Evolutionary conservation across 2,797 vertebrate species (phyloP), one percentile per base, ranked within the genome.

Genomic region (Sebastes umbrosus): DNA sequence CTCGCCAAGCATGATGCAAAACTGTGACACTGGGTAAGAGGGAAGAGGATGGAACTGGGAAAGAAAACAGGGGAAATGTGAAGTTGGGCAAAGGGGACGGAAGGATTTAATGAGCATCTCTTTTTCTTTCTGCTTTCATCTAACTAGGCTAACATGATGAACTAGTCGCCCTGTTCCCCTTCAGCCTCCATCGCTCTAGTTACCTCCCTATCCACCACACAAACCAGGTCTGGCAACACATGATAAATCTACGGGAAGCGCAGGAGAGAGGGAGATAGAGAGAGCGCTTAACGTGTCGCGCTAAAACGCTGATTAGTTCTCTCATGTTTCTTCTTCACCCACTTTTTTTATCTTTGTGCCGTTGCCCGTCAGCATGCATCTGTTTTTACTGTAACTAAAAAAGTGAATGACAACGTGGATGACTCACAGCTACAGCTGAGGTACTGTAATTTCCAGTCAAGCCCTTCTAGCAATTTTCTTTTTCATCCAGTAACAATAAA

Each of bases 121-220:
- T 75, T 52, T 52, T 76, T 73, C 67, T 80, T 55, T 70, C 69
- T 68, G 87, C 93, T 88, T 94, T 94, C 93, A 93, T 91, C 82
- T 92, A 95, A 95, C 92, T 95, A 87, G 95, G 95, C 87, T 96
- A 95, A 93, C 89, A 93, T 95, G 95, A 96, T 95, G 64, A 95
- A 96, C 95, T 94, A 92, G 94, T 93, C 58, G 73, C 68, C 80
- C 72, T 46, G 81, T 90, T 88, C 86, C 79, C 84, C 74, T 83
- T 81, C 84, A 90, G 85, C 88, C 83, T 83, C 79, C 73, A 74
- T 81, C 85, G 90, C 88, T 94, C 93, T 88, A 90, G 88, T 93
- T 92, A 92, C 82, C 77, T 74, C 74, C 62, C 74, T 32, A 50
- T 84, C 69, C 77, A 59, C 43, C 79, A 24, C 62, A 70, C 71